Evolutionary conservation across 2,113 vertebrate genomes (phyloP).

Genomic region (Heteronetta atricapilla): DNA sequence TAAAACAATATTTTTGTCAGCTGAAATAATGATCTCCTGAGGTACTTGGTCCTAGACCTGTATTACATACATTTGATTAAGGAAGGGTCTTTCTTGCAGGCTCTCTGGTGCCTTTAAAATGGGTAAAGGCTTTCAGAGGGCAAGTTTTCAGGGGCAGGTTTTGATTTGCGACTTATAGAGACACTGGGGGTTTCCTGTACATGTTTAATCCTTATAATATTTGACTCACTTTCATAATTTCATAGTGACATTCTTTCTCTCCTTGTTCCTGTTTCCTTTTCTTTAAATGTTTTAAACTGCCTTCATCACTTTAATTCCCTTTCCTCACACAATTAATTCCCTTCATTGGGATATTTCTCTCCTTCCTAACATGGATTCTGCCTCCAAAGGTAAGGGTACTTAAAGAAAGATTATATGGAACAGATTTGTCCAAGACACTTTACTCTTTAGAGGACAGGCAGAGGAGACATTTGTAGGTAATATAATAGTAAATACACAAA

Average conservation of each 20-base stretch:
- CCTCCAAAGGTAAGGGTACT: not conserved
- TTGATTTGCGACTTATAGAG: not conserved
- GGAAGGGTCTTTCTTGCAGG: not conserved
- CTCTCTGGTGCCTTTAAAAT: not conserved
- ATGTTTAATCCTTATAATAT: not conserved
- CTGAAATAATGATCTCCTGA: not conserved
- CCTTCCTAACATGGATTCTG: not conserved
- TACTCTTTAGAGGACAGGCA: slow-evolving; percentile 52
- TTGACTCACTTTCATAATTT: not conserved
- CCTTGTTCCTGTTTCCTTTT: not conserved
- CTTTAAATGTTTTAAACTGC: not conserved
- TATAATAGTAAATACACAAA: slow-evolving; percentile 52
- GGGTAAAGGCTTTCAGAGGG: not conserved
- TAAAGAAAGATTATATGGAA: slow-evolving; percentile 31
- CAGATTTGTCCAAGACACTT: slow-evolving; percentile 16
- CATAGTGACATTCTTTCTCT: not conserved
- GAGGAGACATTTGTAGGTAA: slow-evolving; percentile 48
- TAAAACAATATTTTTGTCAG: not conserved
- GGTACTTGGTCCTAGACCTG: not conserved
- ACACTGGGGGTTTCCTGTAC: not conserved
- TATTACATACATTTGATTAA: slow-evolving; percentile 18
- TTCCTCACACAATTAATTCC: slow-evolving; percentile 32
- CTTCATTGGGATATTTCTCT: not conserved
- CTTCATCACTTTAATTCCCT: not conserved
- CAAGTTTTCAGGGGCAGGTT: not conserved